Evolutionary conservation across 2,113 vertebrate genomes (phyloP).

Genomic region (Neodontobutis hainanensis): DNA sequence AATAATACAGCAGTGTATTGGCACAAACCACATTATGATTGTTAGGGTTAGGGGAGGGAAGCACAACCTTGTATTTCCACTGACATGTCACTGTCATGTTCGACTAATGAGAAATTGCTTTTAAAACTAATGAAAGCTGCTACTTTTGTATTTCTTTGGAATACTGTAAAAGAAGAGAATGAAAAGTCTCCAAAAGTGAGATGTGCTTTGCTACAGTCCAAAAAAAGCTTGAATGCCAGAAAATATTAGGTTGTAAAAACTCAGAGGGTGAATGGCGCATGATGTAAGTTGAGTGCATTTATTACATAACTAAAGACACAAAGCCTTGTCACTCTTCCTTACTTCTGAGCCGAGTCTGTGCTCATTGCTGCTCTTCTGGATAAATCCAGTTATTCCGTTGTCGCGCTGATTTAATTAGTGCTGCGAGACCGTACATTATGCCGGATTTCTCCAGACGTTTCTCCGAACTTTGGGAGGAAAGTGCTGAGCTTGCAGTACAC

Average conservation of each 20-base stretch:
- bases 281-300: conserved; percentile 2
- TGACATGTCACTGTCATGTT: too few relatives aligned
- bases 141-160: too few relatives aligned
- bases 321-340: background rate
- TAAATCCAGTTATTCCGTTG: background rate
- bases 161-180: too few relatives aligned
- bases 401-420: conserved; percentile 7
- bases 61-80: too few relatives aligned
- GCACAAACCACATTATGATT: too few relatives aligned
- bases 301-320: background rate
- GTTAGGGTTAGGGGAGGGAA: too few relatives aligned
- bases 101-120: too few relatives aligned
- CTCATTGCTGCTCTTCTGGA: background rate
- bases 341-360: background rate
- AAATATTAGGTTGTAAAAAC: background rate
- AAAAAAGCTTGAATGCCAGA: background rate
- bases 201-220: background rate
- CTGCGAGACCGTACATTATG: background rate
- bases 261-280: background rate
- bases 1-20: too few relatives aligned
- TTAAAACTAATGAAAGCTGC: too few relatives aligned
- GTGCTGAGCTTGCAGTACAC: background rate
- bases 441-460: background rate
- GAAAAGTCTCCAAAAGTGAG: too few relatives aligned
- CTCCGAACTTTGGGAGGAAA: background rate